These are phyloP conservation scores for Brachypteracias leptosomus DNA, from an alignment of 2,113 vertebrate genomes.

Conservation along the genomic window DNA sequence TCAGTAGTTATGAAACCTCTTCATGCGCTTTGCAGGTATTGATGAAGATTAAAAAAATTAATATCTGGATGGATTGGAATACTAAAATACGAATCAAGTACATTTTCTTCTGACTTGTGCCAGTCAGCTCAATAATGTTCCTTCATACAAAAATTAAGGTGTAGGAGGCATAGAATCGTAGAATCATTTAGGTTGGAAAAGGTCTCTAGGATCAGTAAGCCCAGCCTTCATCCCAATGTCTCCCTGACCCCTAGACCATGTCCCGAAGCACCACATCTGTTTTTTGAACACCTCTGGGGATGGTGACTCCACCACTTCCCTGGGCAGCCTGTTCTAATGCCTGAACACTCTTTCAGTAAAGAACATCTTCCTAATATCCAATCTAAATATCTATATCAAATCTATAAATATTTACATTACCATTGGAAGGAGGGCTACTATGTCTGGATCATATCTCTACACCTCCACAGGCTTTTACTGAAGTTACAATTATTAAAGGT, in stretches of 20 bases:
- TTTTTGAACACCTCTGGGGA: no score
- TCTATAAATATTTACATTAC: neutral
- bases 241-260: no score
- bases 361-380: no score
- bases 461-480: neutral
- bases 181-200: no score
- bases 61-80: neutral
- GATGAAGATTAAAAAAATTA: neutral
- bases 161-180: no score
- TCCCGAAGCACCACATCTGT: no score
- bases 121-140: neutral
- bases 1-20: neutral
- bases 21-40: neutral
- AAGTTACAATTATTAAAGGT: neutral
- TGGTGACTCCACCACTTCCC: no score
- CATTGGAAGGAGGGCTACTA: neutral
- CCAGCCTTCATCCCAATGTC: no score
- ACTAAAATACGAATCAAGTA: neutral
- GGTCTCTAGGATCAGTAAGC: no score
- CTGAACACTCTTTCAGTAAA: no score
- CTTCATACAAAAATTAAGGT: neutral
- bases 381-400: no score
- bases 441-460: neutral
- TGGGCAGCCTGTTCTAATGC: no score
- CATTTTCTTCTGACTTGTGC: neutral